Conservation (phyloP, 2,888 invertebrate species). For the Lottia scabra region DNA sequence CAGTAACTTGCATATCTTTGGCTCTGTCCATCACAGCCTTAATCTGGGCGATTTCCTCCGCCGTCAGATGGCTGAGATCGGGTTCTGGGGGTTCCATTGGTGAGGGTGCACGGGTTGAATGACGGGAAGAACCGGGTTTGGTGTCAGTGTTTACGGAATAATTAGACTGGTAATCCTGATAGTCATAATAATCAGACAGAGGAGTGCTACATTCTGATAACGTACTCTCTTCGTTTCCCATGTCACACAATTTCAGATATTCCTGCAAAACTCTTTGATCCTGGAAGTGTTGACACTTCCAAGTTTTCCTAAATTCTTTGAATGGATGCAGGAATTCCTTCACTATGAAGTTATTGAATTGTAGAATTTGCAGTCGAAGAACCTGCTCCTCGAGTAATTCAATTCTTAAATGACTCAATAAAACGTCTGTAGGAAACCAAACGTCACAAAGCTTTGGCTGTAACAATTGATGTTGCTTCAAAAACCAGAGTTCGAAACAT, state of each 20-base stretch:
- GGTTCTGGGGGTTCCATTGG: slow-evolving; percentile 70
- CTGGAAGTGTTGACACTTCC: too few relatives aligned
- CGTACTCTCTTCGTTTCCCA: slow-evolving; percentile 40
- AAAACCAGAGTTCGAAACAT: too few relatives aligned
- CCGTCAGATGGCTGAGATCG: slow-evolving; percentile 74
- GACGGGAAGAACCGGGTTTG: slow-evolving; percentile 51
- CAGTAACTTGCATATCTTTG: slow-evolving; percentile 69
- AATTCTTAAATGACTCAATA: too few relatives aligned
- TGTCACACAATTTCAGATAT: background rate
- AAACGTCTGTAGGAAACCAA: too few relatives aligned
- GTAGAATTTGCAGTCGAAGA: too few relatives aligned
- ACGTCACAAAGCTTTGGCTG: too few relatives aligned
- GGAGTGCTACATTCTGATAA: slow-evolving; percentile 39
- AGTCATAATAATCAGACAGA: slow-evolving; percentile 46
- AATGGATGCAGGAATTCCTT: too few relatives aligned
- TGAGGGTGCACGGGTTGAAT: slow-evolving; percentile 55
- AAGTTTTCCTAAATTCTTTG: too few relatives aligned
- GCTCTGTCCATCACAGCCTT: slow-evolving; percentile 77
- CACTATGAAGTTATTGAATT: too few relatives aligned
- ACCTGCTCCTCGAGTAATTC: too few relatives aligned
- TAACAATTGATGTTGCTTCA: too few relatives aligned
- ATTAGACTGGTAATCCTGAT: slow-evolving; percentile 39
- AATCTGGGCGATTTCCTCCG: slow-evolving; percentile 75
- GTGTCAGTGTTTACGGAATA: slow-evolving; percentile 54
- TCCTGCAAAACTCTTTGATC: too few relatives aligned